Base-by-base conservation (phyloP, 2,113 vertebrate species). In the Bambusicola thoracicus region DNA sequence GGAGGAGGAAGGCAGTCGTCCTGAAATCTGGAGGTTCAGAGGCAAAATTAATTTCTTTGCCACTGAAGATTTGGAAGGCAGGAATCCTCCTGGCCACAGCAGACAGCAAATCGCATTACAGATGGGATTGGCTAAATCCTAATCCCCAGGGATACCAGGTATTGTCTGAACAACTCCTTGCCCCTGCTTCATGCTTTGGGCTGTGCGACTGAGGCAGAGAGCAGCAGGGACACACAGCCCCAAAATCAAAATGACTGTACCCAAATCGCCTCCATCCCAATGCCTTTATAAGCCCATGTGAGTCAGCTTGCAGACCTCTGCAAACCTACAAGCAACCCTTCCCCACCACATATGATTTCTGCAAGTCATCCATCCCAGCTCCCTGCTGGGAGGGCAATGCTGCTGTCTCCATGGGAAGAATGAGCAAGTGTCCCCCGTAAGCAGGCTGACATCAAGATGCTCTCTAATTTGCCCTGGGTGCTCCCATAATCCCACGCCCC, bases 381-480 rank as follows among this genome's bases (percentile, higher is more conserved):
- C 48, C 38, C 46, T 32, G 34, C 6, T 0, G 4, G 41, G 13
- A 53, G 12, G 32, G 34, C 55, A 46, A 0, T 8, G 48, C 13
- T n/a, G 32, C 1, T 30, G 7, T 11, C 46, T 79, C 38, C 77
- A 24, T 1, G n/a, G 46, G 22, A 32, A 67, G 38, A 11, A 7
- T 3, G 11, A 40, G 36, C 32, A 59, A 21, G 4, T 15, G 22
- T 11, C 70, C 22, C 53, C 72, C 0, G 0, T 61, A 63, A 69
- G 40, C 0, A 0, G 3, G 43, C 81, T 81, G 78, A 63, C 36
- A 0, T 83, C 88, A 77, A 74, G 11, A 72, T 21, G 55, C 65
- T 92, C 88, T 88, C 91, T 94, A 93, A 95, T 96, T 96, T 95
- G 36, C 63, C 80, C 88, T 49, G 82, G 80, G 90, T 88, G 80